Base-by-base conservation (phyloP, 2,797 vertebrate species). In the Melanotaenia maccullochi region DNA sequence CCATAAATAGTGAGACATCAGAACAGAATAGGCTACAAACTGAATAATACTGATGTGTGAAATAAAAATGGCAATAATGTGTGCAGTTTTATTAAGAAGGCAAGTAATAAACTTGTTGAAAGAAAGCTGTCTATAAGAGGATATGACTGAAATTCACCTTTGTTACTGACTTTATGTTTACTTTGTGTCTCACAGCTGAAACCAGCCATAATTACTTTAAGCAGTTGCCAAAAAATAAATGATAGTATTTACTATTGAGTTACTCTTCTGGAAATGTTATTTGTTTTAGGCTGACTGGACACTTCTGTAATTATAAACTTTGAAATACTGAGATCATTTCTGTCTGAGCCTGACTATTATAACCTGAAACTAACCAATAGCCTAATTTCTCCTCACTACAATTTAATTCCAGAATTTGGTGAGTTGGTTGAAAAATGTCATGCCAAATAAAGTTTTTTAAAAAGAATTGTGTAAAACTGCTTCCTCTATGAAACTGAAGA, bases 251-350 rank as follows among this genome's bases (percentile, higher is more conserved):
- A 55, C 13, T 16, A 6, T 30, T 55, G 12, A 18, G 30, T 55
- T 25, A 16, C 14, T 24, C 49, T 3, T 5, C 52, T 55, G 24
- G 25, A 30, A 55, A 55, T 30, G 52, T 55, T 55, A 55, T 55
- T 55, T 18, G 28, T 52, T 52, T 25, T 55, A 55, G 16, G 25
- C 52, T 55, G 52, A 55, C 52, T 55, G 52, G 52, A 55, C 24
- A 55, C 52, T 25, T 2, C 52, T 13, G 13, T 55, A 62, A 74
- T 66, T 56, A 56, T 22, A 55, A 55, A 28, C 52, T 54, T 54
- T 54, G 14, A 14, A 54, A 54, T 25, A 55, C 52, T 55, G 52
- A 55, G 52, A 55, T 55, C 13, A 55, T 55, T 55, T 25, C 7
- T 28, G 52, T 55, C 52, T 55, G 25, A 30, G 52, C 25, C 25